Conservation (phyloP, 2,113 vertebrate genomes). For the human region GRCh38 chr6:84730501-84731000, state of each 20-base stretch:
- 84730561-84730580: constrained; percentile 65
- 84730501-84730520: constrained; percentile 61
- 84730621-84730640: constrained; percentile 65
- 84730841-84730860: constrained; percentile 11
- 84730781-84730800: neutral
- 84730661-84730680: constrained; percentile 24
- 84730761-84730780: neutral
- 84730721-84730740: constrained; percentile 26
- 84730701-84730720: neutral
- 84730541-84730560: constrained; percentile 58
- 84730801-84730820: too few species aligned
- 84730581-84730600: constrained; percentile 68
- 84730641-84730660: constrained; percentile 47
- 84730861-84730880: constrained; percentile 30
- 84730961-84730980: constrained; percentile 13
- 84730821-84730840: neutral
- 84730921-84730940: neutral
- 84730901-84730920: constrained; percentile 3
- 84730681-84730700: constrained; percentile 49
- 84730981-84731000: neutral
- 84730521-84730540: constrained; percentile 69
- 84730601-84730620: constrained; percentile 72
- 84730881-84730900: neutral
- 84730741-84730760: neutral
- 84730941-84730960: neutral